Evolutionary conservation across 2,888 invertebrate genomes (phyloP).

Genomic region (Drosophila colorata): DNA sequence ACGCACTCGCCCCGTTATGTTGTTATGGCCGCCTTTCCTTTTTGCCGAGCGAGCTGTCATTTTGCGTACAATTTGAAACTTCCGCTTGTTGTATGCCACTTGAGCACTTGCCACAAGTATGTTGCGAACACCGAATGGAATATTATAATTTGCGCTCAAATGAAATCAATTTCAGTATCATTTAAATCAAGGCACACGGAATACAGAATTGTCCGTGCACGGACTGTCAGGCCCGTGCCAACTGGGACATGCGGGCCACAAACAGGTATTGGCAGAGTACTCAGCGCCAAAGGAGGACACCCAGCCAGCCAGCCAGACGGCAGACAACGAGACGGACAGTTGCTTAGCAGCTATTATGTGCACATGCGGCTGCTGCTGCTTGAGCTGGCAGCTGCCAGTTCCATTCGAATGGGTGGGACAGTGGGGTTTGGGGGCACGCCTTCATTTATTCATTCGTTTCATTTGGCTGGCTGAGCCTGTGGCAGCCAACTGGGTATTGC

Average conservation of each 20-base stretch:
- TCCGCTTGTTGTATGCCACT: constrained; percentile 62
- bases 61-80: constrained; percentile 67
- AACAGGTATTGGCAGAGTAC: constrained; percentile 64
- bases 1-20: constrained; percentile 51
- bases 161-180: constrained; percentile 79
- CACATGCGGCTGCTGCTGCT: constrained; percentile 62
- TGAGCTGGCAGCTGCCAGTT: constrained; percentile 8
- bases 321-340: constrained; percentile 38
- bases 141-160: constrained; percentile 77
- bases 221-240: constrained; percentile 52
- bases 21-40: constrained; percentile 48
- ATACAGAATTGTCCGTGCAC: constrained; percentile 24
- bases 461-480: constrained; percentile 41
- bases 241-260: constrained; percentile 66
- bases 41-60: constrained; percentile 47
- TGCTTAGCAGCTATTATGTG: constrained; percentile 81
- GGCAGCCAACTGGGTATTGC: constrained; percentile 55
- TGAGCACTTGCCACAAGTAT: constrained; percentile 45
- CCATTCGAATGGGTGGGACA: constrained; percentile 31
- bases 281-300: constrained; percentile 44
- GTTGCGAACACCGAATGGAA: constrained; percentile 37
- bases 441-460: constrained; percentile 73
- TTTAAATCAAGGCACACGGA: constrained; percentile 70
- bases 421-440: constrained; percentile 46
- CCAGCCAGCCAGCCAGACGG: constrained; percentile 18